phyloP scores from a whole-genome alignment of 2,113 vertebrate species.

The Cepphus grylle region DNA sequence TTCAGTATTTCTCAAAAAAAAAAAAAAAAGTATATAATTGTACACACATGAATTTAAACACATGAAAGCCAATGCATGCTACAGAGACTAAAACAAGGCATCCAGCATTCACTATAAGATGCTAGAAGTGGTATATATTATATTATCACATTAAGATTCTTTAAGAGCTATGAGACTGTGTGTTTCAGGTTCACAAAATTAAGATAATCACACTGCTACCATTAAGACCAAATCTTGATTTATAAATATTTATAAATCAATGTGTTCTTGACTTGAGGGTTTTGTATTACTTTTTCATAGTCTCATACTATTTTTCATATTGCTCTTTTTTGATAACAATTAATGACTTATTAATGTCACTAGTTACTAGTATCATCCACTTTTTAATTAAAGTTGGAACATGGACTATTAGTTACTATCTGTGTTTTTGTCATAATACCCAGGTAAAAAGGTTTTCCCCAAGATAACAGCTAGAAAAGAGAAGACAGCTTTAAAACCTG shows the following conservation, averaged over 20 bases:
- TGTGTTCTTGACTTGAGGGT: background rate
- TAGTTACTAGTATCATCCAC: background rate
- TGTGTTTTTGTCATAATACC: background rate
- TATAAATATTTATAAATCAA: background rate
- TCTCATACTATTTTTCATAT: background rate
- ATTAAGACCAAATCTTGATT: background rate
- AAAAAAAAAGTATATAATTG: background rate
- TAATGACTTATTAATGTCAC: background rate
- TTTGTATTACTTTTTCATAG: background rate
- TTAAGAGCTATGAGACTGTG: background rate
- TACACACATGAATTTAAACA: background rate
- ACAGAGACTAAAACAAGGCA: background rate
- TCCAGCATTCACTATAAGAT: background rate
- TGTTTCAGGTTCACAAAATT: background rate
- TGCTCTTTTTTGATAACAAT: background rate
- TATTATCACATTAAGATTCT: background rate
- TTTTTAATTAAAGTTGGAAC: background rate
- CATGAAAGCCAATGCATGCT: background rate
- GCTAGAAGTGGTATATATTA: background rate
- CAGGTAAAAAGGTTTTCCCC: constrained; percentile 5
- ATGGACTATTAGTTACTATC: background rate
- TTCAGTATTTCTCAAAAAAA: background rate
- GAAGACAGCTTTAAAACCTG: background rate
- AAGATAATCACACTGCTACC: background rate
- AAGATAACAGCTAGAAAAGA: constrained; percentile 2